phyloP scores from a whole-genome alignment of 1,140 invertebrate genomes.

The Monomorium pharaonis region DNA sequence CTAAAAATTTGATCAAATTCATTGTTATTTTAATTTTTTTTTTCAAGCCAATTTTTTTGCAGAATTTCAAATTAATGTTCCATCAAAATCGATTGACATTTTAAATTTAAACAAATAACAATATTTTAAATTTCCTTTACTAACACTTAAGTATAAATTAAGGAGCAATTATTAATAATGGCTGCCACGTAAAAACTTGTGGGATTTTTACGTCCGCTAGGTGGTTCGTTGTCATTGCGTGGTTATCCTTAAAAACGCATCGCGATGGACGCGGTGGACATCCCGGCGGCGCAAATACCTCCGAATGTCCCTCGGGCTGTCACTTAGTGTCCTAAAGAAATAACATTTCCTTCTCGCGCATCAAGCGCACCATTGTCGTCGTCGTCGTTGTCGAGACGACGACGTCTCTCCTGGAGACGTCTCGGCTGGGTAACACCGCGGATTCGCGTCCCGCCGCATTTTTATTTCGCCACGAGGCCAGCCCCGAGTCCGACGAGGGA shows the following conservation, averaged over 20 bases:
- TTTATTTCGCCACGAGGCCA: conserved; percentile 74
- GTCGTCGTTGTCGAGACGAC: conserved; percentile 56
- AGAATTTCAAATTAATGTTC: not conserved
- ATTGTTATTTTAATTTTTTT: not conserved
- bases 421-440: conserved; percentile 44
- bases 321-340: conserved; percentile 77
- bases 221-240: not conserved
- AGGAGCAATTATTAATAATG: not conserved
- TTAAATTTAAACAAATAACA: not conserved
- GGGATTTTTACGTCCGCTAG: not conserved
- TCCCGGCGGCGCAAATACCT: conserved; percentile 67
- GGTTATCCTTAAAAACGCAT: conserved; percentile 18
- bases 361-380: conserved; percentile 63
- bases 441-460: conserved; percentile 70
- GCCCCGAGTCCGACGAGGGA: conserved; percentile 56
- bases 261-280: conserved; percentile 48
- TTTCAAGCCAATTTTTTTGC: not conserved
- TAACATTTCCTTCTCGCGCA: conserved; percentile 69
- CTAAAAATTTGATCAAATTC: not conserved
- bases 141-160: not conserved
- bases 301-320: conserved; percentile 76
- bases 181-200: not conserved
- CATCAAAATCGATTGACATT: not conserved
- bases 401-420: conserved; percentile 38
- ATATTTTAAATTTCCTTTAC: not conserved